These are phyloP conservation scores for Lepetodrilus schrolli DNA, from an alignment of 2,888 invertebrate genomes.

Conservation along the genomic window DNA sequence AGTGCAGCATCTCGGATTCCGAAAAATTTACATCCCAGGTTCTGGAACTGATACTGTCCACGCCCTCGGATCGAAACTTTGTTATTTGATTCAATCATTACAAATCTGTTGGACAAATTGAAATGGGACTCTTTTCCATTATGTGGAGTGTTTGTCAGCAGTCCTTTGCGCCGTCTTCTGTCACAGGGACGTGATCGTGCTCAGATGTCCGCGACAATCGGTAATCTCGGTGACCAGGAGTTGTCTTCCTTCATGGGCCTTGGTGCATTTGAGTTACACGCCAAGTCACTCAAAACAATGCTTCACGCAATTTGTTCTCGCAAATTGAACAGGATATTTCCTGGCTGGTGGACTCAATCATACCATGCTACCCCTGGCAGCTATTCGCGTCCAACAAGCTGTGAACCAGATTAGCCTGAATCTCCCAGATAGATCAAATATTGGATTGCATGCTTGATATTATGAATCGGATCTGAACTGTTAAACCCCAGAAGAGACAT, in stretches of 20 bases:
- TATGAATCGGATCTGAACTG: constrained; percentile 15
- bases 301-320: background rate
- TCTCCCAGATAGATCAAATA: background rate
- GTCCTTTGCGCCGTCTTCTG: background rate
- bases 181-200: background rate
- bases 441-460: background rate
- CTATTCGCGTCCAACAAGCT: background rate
- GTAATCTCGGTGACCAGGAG: background rate
- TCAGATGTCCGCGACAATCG: background rate
- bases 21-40: too few species aligned
- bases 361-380: background rate
- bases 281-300: constrained; percentile 3
- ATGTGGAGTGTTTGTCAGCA: background rate
- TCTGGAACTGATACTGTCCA: too few species aligned
- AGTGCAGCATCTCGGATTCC: too few species aligned
- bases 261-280: background rate
- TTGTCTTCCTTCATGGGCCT: background rate
- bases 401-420: constrained; percentile 2
- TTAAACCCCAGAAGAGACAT: background rate
- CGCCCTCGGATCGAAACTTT: too few species aligned
- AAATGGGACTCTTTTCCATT: background rate
- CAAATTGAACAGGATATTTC: constrained; percentile 1
- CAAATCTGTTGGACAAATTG: too few species aligned
- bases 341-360: background rate
- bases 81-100: too few species aligned